Evolutionary conservation across 1,140 invertebrate genomes (phyloP).

Genomic region (Propsilocerus akamusi): DNA sequence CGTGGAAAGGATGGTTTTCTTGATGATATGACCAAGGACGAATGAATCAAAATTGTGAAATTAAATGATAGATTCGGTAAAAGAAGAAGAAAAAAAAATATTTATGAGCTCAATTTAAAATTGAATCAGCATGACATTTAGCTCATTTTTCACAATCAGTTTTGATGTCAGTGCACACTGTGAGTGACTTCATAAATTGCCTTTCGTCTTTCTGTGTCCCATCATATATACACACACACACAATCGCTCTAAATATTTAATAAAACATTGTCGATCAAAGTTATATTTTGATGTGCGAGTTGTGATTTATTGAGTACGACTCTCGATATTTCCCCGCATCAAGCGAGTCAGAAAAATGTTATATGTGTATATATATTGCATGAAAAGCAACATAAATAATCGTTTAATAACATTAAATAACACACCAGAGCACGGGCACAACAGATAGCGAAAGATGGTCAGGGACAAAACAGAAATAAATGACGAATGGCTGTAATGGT

Average conservation of each 20-base stretch:
- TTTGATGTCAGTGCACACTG: background rate
- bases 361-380: no score
- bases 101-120: no score
- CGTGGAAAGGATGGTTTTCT: background rate
- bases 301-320: no score
- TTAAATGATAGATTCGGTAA: background rate
- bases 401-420: conserved; percentile 1
- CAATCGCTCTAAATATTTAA: conserved; percentile 1
- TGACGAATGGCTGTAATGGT: background rate
- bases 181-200: no score
- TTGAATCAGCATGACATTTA: background rate
- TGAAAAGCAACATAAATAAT: conserved; percentile 1
- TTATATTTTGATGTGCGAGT: no score
- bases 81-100: background rate
- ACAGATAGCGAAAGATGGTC: background rate
- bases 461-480: conserved; percentile 1
- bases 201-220: no score
- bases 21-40: no score
- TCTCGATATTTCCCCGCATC: no score
- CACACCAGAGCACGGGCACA: background rate
- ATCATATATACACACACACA: no score
- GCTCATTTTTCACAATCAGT: conserved; percentile 1
- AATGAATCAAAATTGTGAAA: background rate
- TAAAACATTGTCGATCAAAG: no score
- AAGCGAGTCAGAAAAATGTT: no score